Evolutionary conservation across 2,888 invertebrate genomes (phyloP), one percentile per base, ranked within the genome.

Genomic region (Dicranocentrus wangi): DNA sequence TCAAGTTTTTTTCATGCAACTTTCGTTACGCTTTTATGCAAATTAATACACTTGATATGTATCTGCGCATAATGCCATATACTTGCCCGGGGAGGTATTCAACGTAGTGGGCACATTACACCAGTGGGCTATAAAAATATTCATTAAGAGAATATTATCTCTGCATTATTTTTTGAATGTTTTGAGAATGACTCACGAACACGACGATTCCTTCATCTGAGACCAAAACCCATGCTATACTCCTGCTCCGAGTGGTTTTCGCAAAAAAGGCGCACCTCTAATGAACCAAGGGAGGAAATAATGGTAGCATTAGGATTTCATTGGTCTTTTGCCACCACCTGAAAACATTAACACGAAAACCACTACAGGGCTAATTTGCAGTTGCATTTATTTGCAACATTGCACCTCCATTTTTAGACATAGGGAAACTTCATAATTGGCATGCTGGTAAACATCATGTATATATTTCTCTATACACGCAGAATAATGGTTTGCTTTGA

Each of bases 1-100:
- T 65, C 43, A 23, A 42, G 19, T 28, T 60, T 60, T 60, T 8
- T 28, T 60, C n/a, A 10, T 21, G n/a, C 60, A 61, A 32, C 32
- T 61, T 61, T 28, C 15, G 39, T 28, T 55, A 28, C 19, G 19
- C 28, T 39, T 61, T 61, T 61, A 28, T 61, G 61, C 21, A 61
- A 28, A 27, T 28, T 25, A 25, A 23, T 25, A 55, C 21, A 53
- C 21, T 21, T n/a, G n/a, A n/a, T n/a, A n/a, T n/a, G n/a, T n/a
- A n/a, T n/a, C n/a, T n/a, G n/a, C n/a, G n/a, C n/a, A n/a, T n/a
- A n/a, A n/a, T n/a, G n/a, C n/a, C n/a, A n/a, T n/a, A n/a, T n/a
- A n/a, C n/a, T n/a, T n/a, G n/a, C n/a, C n/a, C 5, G 21, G 7
- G 53, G 13, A 8, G 53, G 21, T 13, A 2, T 8, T 17, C 51